phyloP scores from a whole-genome alignment of 2,888 invertebrate species.

The Carpatolechia fugitivella region DNA sequence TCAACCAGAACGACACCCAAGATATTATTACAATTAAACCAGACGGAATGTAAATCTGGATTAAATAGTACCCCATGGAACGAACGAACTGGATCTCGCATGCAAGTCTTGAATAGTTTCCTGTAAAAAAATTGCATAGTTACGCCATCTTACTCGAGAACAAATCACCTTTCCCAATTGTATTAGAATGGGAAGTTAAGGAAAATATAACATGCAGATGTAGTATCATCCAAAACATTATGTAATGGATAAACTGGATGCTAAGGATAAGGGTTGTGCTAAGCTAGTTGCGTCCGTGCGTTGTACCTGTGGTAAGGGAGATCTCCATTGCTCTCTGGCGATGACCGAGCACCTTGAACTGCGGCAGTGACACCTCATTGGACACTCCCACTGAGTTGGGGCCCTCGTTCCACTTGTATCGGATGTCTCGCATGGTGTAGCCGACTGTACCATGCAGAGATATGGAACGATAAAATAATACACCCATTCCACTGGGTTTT shows the following conservation, averaged over 20 bases:
- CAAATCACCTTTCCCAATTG: neutral
- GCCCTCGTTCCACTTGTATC: conserved; percentile 98
- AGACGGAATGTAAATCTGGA: conserved; percentile 98
- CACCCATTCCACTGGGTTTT: conserved; percentile 77
- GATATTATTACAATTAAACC: conserved; percentile 97
- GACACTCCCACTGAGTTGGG: conserved; percentile 95
- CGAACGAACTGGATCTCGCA: conserved; percentile 98
- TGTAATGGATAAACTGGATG: conserved; percentile 20
- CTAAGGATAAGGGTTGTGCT: conserved; percentile 12
- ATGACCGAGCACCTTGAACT: conserved; percentile 97
- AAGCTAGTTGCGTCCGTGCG: conserved; percentile 42
- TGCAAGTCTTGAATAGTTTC: conserved; percentile 97
- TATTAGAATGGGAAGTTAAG: neutral
- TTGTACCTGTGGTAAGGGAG: conserved; percentile 94
- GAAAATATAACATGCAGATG: conserved; percentile 1
- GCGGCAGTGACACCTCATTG: conserved; percentile 95
- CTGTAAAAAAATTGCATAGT: conserved; percentile 65
- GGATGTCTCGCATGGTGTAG: conserved; percentile 98
- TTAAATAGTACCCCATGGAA: conserved; percentile 99
- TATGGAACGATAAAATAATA: conserved; percentile 70
- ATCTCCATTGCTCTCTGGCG: conserved; percentile 96
- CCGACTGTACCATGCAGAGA: conserved; percentile 88
- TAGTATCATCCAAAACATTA: conserved; percentile 18
- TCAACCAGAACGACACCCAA: conserved; percentile 98
- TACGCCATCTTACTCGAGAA: neutral